These are phyloP conservation scores for Poecilia gillii DNA, from an alignment of 2,797 vertebrate species.

Conservation along the genomic window DNA sequence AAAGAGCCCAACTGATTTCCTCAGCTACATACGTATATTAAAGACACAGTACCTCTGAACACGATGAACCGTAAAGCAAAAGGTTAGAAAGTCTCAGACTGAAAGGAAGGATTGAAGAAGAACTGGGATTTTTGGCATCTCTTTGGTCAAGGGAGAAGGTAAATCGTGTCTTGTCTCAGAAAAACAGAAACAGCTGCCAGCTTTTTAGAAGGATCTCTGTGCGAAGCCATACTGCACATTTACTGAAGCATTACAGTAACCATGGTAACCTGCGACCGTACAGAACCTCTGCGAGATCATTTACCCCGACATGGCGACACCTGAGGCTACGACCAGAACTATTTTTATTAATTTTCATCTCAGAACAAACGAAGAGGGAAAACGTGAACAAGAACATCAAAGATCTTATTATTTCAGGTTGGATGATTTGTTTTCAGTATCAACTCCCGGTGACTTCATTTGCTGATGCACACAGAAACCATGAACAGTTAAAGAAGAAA, in stretches of 20 bases:
- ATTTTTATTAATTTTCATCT: background rate
- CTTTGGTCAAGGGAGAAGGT: conserved; percentile 62
- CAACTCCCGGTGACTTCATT: background rate
- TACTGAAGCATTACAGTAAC: conserved; percentile 23
- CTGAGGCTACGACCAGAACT: background rate
- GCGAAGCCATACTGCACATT: conserved; percentile 32
- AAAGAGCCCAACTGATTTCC: conserved; percentile 42
- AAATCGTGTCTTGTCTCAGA: conserved; percentile 45
- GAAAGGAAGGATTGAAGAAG: conserved; percentile 51
- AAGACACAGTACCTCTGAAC: background rate
- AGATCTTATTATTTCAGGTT: background rate
- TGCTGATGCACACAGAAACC: background rate
- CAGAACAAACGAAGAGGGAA: background rate
- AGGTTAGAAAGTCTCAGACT: conserved; percentile 47
- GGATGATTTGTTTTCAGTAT: background rate
- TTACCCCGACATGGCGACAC: background rate
- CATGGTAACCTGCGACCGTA: background rate
- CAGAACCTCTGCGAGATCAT: background rate
- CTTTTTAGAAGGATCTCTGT: conserved; percentile 50
- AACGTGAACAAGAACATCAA: background rate
- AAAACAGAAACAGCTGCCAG: conserved; percentile 43
- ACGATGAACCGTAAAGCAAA: background rate
- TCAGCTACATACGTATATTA: conserved; percentile 21
- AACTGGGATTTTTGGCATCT: conserved; percentile 71
- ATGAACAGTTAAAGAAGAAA: background rate